A percentile compares a stretch with the other conserved stretches of the same genome.
phyloP scores from a whole-genome alignment of 2,888 invertebrate species.

The Actias luna region DNA sequence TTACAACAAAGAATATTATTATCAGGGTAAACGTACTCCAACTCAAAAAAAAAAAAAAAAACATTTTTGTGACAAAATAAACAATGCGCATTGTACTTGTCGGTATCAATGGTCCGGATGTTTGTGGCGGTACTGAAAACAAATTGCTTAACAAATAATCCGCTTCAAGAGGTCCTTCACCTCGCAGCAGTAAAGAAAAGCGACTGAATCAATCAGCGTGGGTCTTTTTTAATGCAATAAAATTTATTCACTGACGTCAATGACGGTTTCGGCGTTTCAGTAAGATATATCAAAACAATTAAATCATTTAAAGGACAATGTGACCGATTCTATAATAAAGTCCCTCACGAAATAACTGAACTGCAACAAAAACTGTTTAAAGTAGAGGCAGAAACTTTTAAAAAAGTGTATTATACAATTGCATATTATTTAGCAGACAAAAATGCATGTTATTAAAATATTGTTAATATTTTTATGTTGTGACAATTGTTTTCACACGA shows the following conservation, averaged over 20 bases:
- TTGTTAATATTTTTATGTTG: no score
- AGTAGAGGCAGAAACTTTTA: no score
- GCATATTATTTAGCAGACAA: no score
- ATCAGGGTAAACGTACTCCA: no score
- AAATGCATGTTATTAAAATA: no score
- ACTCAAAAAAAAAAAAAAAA: neutral
- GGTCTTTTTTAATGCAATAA: constrained; percentile 9
- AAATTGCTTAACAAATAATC: neutral
- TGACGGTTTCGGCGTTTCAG: neutral
- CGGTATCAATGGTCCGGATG: neutral
- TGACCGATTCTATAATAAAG: no score
- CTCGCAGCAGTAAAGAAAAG: neutral
- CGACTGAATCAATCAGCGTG: constrained; percentile 4
- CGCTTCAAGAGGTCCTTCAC: constrained; percentile 3
- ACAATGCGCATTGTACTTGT: neutral
- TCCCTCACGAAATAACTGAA: no score
- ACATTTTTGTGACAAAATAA: neutral
- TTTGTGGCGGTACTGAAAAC: neutral
- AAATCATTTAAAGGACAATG: no score
- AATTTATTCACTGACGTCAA: neutral
- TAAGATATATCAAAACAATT: neutral
- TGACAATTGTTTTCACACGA: no score
- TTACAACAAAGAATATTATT: neutral
- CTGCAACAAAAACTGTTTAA: no score
- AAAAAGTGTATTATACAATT: no score